Evolutionary conservation across 2,113 vertebrate genomes (phyloP).

Genomic region (Mungos mungo): DNA sequence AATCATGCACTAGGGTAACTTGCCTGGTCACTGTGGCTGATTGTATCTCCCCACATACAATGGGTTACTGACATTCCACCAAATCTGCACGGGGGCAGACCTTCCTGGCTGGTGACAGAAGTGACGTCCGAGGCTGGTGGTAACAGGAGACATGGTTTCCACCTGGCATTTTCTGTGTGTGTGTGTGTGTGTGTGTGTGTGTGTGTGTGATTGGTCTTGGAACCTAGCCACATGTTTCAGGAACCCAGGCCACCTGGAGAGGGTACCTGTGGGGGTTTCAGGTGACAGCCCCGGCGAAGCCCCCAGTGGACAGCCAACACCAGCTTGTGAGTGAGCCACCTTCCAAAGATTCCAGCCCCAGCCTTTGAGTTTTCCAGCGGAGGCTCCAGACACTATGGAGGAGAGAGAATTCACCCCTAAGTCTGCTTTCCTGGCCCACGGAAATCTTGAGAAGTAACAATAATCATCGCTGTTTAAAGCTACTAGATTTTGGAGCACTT

Average conservation of each 20-base stretch:
- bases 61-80: background rate
- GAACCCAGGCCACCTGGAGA: background rate
- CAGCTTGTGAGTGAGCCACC: rapidly evolving
- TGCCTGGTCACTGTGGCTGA: background rate
- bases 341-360: background rate
- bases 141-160: background rate
- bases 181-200: too few species aligned
- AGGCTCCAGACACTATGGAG: background rate
- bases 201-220: background rate
- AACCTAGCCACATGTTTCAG: background rate
- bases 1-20: background rate
- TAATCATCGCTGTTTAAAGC: background rate
- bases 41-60: background rate
- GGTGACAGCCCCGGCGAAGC: background rate
- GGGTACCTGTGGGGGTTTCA: background rate
- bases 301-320: background rate
- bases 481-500: background rate
- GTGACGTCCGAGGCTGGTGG: background rate
- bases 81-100: background rate
- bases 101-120: background rate
- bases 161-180: background rate
- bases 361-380: background rate
- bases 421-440: background rate
- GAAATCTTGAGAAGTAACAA: background rate
- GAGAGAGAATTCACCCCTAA: background rate